Conservation (phyloP, 2,888 invertebrate species). For the Drosophila robusta region DNA sequence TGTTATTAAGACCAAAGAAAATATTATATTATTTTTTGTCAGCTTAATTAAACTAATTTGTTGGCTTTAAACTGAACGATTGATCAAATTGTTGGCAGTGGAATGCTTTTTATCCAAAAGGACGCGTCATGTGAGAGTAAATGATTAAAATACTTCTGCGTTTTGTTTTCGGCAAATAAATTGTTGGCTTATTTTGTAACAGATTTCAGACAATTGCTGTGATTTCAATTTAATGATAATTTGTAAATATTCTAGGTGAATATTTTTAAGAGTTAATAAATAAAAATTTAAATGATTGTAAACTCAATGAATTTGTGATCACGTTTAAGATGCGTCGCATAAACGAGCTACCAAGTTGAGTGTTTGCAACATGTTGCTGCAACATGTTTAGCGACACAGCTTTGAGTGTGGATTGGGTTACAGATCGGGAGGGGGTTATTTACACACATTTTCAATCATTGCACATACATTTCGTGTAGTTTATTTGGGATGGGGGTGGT, state of each 20-base stretch:
- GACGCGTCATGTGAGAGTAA: background rate
- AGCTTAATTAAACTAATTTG: background rate
- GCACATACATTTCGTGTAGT: conserved; percentile 70
- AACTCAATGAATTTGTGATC: conserved; percentile 11
- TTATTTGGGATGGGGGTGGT: background rate
- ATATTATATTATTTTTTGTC: background rate
- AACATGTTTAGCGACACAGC: conserved; percentile 56
- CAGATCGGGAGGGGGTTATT: conserved; percentile 47
- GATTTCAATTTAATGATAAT: too few relatives aligned
- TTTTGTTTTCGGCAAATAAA: background rate
- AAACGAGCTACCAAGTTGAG: conserved; percentile 35
- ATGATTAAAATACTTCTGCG: conserved; percentile 4
- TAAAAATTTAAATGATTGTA: too few relatives aligned
- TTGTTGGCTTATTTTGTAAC: background rate
- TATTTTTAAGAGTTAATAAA: too few relatives aligned
- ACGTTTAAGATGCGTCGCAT: conserved; percentile 19
- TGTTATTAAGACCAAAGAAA: too few relatives aligned
- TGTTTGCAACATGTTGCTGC: conserved; percentile 67
- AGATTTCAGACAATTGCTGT: background rate
- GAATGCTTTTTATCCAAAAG: conserved; percentile 16
- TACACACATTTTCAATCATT: conserved; percentile 67
- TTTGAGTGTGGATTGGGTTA: conserved; percentile 1
- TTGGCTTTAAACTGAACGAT: background rate
- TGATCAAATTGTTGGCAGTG: conserved; percentile 21
- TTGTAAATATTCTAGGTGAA: too few relatives aligned